Percentiles rank a stretch among this genome's conserved stretches.
phyloP scores from a whole-genome alignment of 2,888 invertebrate genomes.

The Andrena bucephala region DNA sequence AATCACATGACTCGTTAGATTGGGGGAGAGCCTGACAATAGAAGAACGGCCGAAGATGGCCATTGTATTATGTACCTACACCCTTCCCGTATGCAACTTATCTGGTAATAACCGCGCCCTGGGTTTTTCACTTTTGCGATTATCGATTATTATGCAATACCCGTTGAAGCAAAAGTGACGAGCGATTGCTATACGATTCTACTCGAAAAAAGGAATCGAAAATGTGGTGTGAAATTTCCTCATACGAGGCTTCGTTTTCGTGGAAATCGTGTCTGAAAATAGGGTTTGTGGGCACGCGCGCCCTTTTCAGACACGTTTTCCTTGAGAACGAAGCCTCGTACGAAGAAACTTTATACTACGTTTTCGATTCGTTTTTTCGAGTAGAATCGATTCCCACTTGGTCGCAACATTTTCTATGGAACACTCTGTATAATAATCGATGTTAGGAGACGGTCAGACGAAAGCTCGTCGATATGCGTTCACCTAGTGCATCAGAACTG shows the following conservation, averaged over 20 bases:
- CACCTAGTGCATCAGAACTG: slow-evolving; percentile 15
- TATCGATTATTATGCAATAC: not conserved
- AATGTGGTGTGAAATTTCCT: not conserved
- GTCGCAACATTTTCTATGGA: not conserved
- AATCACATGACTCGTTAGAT: slow-evolving; percentile 70
- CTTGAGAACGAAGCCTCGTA: not conserved
- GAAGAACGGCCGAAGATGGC: slow-evolving; percentile 47
- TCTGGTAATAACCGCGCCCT: not conserved
- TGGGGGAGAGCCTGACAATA: slow-evolving; percentile 64
- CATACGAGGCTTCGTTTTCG: not conserved
- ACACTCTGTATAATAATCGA: slow-evolving; percentile 1
- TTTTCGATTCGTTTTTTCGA: not conserved
- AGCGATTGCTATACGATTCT: not conserved
- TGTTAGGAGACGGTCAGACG: not conserved
- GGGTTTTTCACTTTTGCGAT: not conserved
- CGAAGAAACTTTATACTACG: not conserved
- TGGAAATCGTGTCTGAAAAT: not conserved
- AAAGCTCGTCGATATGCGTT: slow-evolving; percentile 20
- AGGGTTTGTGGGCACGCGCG: rapidly evolving
- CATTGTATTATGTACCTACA: slow-evolving; percentile 45
- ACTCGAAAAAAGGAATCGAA: not conserved
- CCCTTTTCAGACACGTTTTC: not conserved
- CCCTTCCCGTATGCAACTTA: not conserved
- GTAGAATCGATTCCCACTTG: not conserved
- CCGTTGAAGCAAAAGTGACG: not conserved